Percentiles rank a stretch among this genome's conserved stretches.
phyloP scores from a whole-genome alignment of 2,797 vertebrate species.

The Spinibarbus caldwelli region DNA sequence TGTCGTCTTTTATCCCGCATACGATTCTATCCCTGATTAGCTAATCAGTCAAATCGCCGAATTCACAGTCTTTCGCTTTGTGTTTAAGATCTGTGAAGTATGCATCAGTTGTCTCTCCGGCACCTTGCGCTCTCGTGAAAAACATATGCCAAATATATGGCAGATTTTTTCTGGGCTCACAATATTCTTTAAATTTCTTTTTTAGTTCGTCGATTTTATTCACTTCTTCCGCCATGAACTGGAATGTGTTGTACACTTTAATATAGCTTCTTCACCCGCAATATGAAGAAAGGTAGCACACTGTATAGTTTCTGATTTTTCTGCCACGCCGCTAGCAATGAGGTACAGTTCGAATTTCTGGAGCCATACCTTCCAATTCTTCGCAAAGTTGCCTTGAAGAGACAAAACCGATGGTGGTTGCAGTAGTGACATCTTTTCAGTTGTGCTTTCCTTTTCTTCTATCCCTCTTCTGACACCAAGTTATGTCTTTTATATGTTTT shows the following conservation, averaged over 20 bases:
- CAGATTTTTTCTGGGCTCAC: too few relatives aligned
- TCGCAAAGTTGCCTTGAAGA: neutral
- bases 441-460: neutral
- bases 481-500: neutral
- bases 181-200: neutral
- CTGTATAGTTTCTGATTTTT: neutral
- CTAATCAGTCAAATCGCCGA: neutral
- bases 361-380: neutral
- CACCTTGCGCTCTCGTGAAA: neutral
- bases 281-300: neutral
- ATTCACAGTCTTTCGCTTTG: too few relatives aligned
- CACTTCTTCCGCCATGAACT: neutral
- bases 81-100: neutral
- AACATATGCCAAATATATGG: too few relatives aligned
- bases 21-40: slow-evolving; percentile 6
- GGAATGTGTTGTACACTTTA: neutral
- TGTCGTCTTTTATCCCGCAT: neutral
- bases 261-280: neutral
- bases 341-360: neutral
- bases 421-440: neutral
- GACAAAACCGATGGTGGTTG: neutral
- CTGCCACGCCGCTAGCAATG: neutral
- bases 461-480: neutral
- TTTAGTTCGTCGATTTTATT: neutral
- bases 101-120: neutral